phyloP scores from a whole-genome alignment of 2,888 invertebrate genomes.

The Coenonympha glycerion region DNA sequence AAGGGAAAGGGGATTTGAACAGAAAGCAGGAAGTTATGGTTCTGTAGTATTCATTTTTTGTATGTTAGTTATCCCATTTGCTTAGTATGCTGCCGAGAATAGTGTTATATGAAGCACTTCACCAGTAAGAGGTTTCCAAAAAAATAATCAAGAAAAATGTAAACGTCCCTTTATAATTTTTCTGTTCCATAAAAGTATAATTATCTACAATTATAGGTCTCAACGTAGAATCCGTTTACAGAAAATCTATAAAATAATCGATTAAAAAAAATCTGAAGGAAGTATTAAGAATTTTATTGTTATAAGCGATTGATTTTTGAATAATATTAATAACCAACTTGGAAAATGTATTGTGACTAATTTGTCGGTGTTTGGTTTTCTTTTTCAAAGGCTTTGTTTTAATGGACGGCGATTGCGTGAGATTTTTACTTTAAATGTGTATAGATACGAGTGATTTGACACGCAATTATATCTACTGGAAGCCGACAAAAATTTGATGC shows the following conservation, averaged over 20 bases:
- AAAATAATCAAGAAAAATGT: no score
- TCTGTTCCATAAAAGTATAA: constrained; percentile 35
- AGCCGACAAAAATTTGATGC: no score
- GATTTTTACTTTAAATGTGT: no score
- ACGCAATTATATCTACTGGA: no score
- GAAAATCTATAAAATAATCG: constrained; percentile 43
- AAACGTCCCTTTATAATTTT: constrained; percentile 18
- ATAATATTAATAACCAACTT: constrained; percentile 27
- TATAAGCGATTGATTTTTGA: constrained; percentile 26
- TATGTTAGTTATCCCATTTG: no score
- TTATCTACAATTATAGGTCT: constrained; percentile 36
- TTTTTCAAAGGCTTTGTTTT: constrained; percentile 18
- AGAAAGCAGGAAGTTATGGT: no score
- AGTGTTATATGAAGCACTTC: no score
- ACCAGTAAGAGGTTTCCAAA: no score
- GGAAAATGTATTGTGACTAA: constrained; percentile 27
- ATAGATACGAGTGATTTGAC: no score
- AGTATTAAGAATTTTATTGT: constrained; percentile 37
- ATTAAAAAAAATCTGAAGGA: constrained; percentile 34
- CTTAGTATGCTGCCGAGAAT: no score
- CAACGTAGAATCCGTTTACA: constrained; percentile 36
- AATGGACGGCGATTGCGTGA: neutral
- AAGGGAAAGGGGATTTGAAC: no score
- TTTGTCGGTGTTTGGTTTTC: constrained; percentile 28
- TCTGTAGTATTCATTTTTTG: no score